phyloP scores from a whole-genome alignment of 2,797 vertebrate species.

The Gastrophryne carolinensis region DNA sequence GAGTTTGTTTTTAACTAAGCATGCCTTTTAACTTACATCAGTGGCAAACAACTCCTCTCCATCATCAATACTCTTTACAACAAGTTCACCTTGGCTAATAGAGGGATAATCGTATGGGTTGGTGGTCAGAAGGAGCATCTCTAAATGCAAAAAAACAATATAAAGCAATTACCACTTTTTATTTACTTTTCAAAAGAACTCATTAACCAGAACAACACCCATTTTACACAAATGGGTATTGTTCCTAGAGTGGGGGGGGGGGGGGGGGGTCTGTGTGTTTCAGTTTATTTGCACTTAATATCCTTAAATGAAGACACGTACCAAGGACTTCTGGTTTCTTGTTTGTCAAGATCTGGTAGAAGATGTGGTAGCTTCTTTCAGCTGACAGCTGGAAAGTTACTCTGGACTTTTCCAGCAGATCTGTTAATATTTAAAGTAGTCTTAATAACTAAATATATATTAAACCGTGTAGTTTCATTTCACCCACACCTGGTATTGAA shows the following conservation, averaged over 20 bases:
- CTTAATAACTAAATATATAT: too few relatives aligned
- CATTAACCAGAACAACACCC: too few relatives aligned
- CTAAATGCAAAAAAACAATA: conserved; percentile 58
- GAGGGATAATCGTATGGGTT: conserved; percentile 85
- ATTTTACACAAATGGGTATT: too few relatives aligned
- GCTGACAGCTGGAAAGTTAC: conserved; percentile 80
- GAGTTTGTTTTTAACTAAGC: neutral
- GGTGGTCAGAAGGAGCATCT: conserved; percentile 82
- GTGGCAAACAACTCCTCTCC: conserved; percentile 83
- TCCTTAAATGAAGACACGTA: conserved; percentile 56
- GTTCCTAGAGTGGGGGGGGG: too few relatives aligned
- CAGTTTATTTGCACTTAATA: too few relatives aligned
- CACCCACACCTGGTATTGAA: too few relatives aligned
- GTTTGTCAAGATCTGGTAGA: conserved; percentile 82
- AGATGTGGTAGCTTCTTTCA: conserved; percentile 68
- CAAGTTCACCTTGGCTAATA: conserved; percentile 83
- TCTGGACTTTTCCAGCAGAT: conserved; percentile 84
- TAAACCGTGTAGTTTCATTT: too few relatives aligned
- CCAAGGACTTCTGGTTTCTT: conserved; percentile 81
- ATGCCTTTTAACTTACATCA: conserved; percentile 71
- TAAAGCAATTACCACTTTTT: neutral
- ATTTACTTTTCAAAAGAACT: too few relatives aligned
- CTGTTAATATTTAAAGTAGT: conserved; percentile 59
- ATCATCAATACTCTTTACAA: conserved; percentile 84
- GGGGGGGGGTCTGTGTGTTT: too few relatives aligned